phyloP scores from a whole-genome alignment of 2,797 vertebrate species.

The Microcaecilia unicolor region DNA sequence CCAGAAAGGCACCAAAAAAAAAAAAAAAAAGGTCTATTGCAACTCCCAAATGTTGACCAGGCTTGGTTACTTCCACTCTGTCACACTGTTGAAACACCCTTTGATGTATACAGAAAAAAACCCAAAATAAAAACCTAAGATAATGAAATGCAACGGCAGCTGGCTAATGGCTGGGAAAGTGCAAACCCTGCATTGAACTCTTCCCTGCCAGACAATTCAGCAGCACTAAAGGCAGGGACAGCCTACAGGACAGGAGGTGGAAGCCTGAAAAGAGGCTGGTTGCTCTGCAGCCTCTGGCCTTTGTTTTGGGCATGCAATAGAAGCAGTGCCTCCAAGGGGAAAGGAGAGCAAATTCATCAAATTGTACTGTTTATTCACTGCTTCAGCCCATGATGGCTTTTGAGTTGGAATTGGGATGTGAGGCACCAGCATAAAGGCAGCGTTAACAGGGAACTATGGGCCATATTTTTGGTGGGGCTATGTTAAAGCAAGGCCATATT shows the following conservation, averaged over 20 bases:
- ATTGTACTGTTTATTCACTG: no score
- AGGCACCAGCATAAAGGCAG: no score
- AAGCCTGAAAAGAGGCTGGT: no score
- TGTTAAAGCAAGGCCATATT: no score
- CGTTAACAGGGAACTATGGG: no score
- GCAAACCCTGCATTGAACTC: slow-evolving; percentile 62
- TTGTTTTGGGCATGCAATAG: slow-evolving; percentile 34
- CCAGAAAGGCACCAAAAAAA: slow-evolving; percentile 12
- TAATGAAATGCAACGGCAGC: slow-evolving; percentile 69
- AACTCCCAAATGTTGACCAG: slow-evolving; percentile 34
- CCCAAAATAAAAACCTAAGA: slow-evolving; percentile 45
- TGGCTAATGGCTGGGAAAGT: slow-evolving; percentile 73
- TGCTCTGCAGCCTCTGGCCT: slow-evolving; percentile 36
- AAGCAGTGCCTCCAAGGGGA: slow-evolving; percentile 24
- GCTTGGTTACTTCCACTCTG: slow-evolving; percentile 59
- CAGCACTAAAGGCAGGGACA: slow-evolving; percentile 48
- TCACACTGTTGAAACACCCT: slow-evolving; percentile 56
- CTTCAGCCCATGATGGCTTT: no score
- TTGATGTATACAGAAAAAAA: slow-evolving; percentile 64
- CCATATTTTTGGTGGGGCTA: no score
- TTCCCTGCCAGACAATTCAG: slow-evolving; percentile 50
- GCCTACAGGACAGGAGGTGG: slow-evolving; percentile 28
- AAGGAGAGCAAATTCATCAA: no score
- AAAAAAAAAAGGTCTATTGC: slow-evolving; percentile 7
- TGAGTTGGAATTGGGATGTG: no score